Conservation (phyloP, 2,113 vertebrate genomes). For the Ailuropoda melanoleuca region DNA sequence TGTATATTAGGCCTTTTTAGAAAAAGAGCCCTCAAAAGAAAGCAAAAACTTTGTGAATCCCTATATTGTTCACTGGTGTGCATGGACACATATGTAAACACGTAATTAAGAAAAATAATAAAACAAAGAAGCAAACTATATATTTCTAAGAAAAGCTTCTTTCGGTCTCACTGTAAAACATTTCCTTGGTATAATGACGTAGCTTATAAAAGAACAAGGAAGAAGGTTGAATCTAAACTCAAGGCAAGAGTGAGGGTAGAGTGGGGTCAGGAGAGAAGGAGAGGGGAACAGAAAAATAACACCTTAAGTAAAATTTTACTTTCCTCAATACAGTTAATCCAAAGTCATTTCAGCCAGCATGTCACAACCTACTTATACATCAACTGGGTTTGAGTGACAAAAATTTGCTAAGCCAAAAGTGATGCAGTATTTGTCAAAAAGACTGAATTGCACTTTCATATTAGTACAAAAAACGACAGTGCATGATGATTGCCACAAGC, state of each 20-base stretch:
- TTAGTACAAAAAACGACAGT: conserved; percentile 75
- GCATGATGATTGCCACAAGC: conserved; percentile 79
- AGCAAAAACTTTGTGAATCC: neutral
- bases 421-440: conserved; percentile 81
- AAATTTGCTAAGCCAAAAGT: conserved; percentile 77
- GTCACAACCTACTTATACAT: conserved; percentile 71
- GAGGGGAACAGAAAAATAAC: neutral
- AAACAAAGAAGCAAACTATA: neutral
- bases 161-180: neutral
- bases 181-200: neutral
- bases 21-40: neutral
- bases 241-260: neutral
- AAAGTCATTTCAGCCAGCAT: conserved; percentile 64
- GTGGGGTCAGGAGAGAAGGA: neutral
- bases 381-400: conserved; percentile 67
- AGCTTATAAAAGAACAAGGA: neutral
- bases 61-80: neutral
- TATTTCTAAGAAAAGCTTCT: neutral
- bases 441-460: conserved; percentile 82
- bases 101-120: neutral
- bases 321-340: conserved; percentile 51
- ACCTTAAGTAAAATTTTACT: conserved; percentile 16
- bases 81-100: fast-evolving
- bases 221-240: neutral
- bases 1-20: neutral